These are phyloP conservation scores for Aix galericulata DNA, from an alignment of 2,113 vertebrate genomes.

Conservation along the genomic window DNA sequence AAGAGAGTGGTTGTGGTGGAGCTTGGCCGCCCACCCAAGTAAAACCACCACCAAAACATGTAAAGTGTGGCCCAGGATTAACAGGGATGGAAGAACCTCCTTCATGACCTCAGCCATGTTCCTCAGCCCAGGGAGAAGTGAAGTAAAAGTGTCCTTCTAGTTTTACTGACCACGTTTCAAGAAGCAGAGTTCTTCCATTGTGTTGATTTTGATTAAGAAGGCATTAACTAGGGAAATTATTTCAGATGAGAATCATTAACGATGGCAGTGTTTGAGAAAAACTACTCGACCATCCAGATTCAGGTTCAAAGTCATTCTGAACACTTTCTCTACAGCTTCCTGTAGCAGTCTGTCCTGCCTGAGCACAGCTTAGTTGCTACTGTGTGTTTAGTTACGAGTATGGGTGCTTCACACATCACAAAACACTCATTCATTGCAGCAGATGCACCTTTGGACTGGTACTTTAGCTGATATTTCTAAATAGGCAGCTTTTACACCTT, in stretches of 20 bases:
- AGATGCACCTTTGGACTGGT: background rate
- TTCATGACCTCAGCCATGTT: background rate
- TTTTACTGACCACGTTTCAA: background rate
- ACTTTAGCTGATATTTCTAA: background rate
- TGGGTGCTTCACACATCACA: background rate
- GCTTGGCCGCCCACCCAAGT: too few species aligned
- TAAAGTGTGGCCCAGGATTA: background rate
- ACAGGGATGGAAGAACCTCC: background rate
- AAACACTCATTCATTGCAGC: background rate
- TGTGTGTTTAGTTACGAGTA: background rate
- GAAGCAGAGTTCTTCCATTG: background rate
- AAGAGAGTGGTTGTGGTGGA: too few species aligned
- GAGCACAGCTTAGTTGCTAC: rapidly evolving
- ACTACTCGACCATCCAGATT: background rate
- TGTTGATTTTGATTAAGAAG: background rate
- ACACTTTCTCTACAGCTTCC: background rate
- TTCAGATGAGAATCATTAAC: background rate
- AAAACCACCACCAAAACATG: background rate
- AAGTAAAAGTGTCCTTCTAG: background rate
- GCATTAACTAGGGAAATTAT: background rate
- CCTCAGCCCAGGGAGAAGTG: background rate
- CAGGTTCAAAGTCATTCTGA: background rate
- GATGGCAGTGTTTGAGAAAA: background rate
- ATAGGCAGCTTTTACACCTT: background rate
- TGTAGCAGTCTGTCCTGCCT: background rate